Evolutionary conservation across 2,888 invertebrate genomes (phyloP).

Genomic region (Trichacis sp.): DNA sequence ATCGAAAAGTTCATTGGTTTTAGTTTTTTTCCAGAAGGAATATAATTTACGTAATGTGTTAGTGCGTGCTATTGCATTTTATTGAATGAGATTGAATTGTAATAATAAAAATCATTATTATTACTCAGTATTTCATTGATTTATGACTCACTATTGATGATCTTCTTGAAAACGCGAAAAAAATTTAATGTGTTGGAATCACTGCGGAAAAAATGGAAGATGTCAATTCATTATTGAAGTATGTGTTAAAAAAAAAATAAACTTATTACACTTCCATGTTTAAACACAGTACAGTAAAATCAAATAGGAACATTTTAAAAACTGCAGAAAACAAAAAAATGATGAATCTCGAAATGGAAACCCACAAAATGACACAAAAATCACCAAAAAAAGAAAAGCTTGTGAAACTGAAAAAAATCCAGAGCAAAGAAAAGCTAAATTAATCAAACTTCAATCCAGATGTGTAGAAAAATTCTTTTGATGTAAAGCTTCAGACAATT

Average conservation of each 20-base stretch:
- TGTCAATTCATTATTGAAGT: conserved; percentile 1
- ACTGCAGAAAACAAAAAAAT: neutral
- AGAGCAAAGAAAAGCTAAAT: no score
- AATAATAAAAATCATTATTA: no score
- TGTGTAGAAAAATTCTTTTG: no score
- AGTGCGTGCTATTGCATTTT: no score
- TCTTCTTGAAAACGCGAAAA: neutral
- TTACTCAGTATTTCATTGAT: neutral
- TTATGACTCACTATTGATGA: neutral
- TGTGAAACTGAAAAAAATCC: no score
- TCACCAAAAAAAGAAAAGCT: neutral
- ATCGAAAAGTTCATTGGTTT: no score
- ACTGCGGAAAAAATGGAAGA: neutral
- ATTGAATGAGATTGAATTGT: no score
- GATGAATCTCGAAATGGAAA: neutral
- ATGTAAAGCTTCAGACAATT: no score
- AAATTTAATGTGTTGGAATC: neutral
- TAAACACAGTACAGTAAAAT: neutral
- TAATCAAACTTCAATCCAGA: no score
- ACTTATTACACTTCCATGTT: neutral
- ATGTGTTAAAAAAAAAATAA: neutral
- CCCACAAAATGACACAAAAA: neutral
- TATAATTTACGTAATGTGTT: no score
- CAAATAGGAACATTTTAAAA: neutral
- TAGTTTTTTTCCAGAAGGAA: no score